These are phyloP conservation scores for Caenorhabditis tropicalis DNA, from an alignment of 1,140 invertebrate species.

Conservation along the genomic window DNA sequence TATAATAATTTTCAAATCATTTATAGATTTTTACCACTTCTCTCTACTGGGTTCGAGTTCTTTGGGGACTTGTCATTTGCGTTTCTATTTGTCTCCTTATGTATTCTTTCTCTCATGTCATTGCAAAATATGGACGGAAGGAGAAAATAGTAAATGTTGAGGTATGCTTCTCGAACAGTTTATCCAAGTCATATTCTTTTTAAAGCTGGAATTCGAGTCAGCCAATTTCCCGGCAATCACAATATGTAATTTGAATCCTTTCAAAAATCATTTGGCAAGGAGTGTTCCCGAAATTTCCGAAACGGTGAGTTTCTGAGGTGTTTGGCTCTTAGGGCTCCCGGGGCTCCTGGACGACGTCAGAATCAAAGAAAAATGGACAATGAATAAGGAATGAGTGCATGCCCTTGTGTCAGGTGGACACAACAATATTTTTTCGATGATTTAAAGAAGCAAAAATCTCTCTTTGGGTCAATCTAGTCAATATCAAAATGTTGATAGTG, in stretches of 20 bases:
- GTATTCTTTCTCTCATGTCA: conserved; percentile 46
- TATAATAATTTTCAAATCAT: neutral
- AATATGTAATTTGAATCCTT: conserved; percentile 69
- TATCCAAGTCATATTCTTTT: neutral
- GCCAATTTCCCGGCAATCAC: conserved; percentile 68
- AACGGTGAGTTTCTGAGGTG: conserved; percentile 56
- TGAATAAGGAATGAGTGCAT: neutral
- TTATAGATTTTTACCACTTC: conserved; percentile 28
- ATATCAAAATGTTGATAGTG: neutral
- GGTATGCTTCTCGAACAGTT: conserved; percentile 46
- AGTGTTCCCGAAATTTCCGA: conserved; percentile 69
- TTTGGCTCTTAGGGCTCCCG: too few species aligned
- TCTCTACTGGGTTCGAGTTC: conserved; percentile 17
- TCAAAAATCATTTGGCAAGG: conserved; percentile 67
- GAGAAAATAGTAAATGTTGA: conserved; percentile 71
- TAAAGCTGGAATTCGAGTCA: conserved; percentile 69
- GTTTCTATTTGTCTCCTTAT: conserved; percentile 39
- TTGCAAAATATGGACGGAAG: conserved; percentile 59
- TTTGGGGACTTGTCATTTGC: conserved; percentile 52
- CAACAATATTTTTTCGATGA: neutral
- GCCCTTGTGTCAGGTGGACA: neutral
- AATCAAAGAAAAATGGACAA: neutral
- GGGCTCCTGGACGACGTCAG: too few species aligned
- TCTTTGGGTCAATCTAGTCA: too few species aligned
- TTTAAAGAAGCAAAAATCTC: too few species aligned